Evolutionary conservation across 2,888 invertebrate species (phyloP).

Genomic region (Epinotia ramella): DNA sequence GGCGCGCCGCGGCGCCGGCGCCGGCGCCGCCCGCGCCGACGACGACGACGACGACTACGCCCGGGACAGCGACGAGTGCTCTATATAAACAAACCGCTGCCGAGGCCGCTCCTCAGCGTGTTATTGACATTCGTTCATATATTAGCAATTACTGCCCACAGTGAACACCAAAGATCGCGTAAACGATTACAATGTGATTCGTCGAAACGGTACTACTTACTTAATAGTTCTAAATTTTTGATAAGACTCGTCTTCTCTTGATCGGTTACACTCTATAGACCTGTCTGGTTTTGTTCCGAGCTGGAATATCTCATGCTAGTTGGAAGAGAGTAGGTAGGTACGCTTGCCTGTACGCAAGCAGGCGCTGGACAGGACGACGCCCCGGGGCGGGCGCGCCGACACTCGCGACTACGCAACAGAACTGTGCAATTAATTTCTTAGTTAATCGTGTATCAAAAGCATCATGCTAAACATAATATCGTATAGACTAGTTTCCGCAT

Average conservation of each 20-base stretch:
- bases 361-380: neutral
- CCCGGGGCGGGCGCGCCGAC: neutral
- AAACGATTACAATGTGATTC: slow-evolving; percentile 57
- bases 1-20: slow-evolving; percentile 54
- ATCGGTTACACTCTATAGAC: slow-evolving; percentile 2
- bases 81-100: slow-evolving; percentile 76
- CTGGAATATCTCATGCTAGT: neutral
- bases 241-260: slow-evolving; percentile 17
- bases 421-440: slow-evolving; percentile 43
- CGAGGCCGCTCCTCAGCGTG: slow-evolving; percentile 3
- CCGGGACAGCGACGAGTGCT: slow-evolving; percentile 87
- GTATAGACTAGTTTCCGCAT: slow-evolving; percentile 76
- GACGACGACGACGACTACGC: slow-evolving; percentile 83
- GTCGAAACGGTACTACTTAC: slow-evolving; percentile 46
- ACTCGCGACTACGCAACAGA: slow-evolving; percentile 14
- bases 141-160: slow-evolving; percentile 47
- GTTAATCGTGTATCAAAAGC: slow-evolving; percentile 19
- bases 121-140: neutral
- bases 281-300: neutral
- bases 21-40: slow-evolving; percentile 54
- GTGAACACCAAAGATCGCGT: slow-evolving; percentile 75
- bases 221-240: slow-evolving; percentile 30
- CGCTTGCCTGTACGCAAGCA: too few relatives aligned
- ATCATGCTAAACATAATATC: slow-evolving; percentile 50
- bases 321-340: neutral